Evolutionary conservation across 2,113 vertebrate genomes (phyloP).

Genomic region (Galeopterus variegatus): DNA sequence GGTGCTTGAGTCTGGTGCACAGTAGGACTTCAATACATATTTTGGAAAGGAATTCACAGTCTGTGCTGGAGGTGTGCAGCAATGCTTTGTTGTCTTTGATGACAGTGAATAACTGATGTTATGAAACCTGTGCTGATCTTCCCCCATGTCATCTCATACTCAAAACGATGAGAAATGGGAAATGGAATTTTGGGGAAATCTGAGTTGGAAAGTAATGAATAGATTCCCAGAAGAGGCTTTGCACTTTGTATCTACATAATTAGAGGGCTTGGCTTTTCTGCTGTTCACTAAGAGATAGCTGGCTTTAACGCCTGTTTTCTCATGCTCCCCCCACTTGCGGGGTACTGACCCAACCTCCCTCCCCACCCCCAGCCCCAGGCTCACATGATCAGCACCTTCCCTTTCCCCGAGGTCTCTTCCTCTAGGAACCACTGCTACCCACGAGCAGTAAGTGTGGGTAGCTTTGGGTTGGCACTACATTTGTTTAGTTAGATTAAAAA

Average conservation of each 20-base stretch:
- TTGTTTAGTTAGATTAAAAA: neutral
- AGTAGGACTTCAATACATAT: rapidly evolving
- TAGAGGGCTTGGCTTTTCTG: too few relatives aligned
- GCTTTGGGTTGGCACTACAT: neutral
- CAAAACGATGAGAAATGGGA: rapidly evolving
- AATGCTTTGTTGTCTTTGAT: rapidly evolving
- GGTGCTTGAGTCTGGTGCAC: neutral
- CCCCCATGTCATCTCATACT: rapidly evolving
- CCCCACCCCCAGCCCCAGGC: neutral
- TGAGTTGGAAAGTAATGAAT: rapidly evolving
- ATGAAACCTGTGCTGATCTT: rapidly evolving
- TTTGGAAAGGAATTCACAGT: neutral
- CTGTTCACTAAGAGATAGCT: rapidly evolving
- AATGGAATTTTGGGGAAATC: neutral
- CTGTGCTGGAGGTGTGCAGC: rapidly evolving
- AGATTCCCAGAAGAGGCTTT: neutral
- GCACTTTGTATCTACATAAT: rapidly evolving
- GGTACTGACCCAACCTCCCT: neutral
- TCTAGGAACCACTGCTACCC: too few relatives aligned
- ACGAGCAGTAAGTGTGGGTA: rapidly evolving
- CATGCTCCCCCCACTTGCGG: rapidly evolving
- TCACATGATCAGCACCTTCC: rapidly evolving
- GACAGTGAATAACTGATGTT: too few relatives aligned
- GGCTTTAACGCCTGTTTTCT: rapidly evolving
- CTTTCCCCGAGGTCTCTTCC: neutral